Base-by-base conservation (phyloP, 1,140 invertebrate species). In the Cheumatopsyche charites region DNA sequence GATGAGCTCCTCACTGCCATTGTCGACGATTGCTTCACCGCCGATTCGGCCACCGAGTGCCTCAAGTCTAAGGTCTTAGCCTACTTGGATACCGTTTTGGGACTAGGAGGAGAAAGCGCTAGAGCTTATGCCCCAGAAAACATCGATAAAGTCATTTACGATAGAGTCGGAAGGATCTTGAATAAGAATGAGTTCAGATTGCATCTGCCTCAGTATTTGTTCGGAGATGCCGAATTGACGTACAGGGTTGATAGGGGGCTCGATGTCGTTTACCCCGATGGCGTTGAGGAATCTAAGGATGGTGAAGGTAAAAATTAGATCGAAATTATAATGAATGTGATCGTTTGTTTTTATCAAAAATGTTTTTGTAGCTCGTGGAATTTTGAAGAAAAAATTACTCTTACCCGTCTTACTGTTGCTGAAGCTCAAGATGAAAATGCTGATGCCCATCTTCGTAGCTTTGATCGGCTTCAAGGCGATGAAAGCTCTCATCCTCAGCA, bases 401-500 rank as follows among this genome's bases (percentile, higher is more conserved):
- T 81, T 94, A 77, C 92, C 92, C 2, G 84, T 93, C 47, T 80
- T 94, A 62, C 81, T 94, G 75, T 85, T 94, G 41, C 81, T 94
- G 70, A 94, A 94, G 80, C 79, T 94, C 76, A 94, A 94, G 81
- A 83, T 93, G 80, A 94, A 94, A 82, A 89, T 91, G 25, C 79
- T 94, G 21, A 92, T 91, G 88, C 92, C 92, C 12, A 92, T 94
- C 73, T 87, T 94, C 73, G 86, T 94, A 12, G 87, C 89, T 23
- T 82, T 94, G 71, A 88, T 93, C 79, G 90, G 91, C 70, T 80
- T 94, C 61, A 94, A 94, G 81, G 90, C 92, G 11, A 82, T 92
- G 71, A 94, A 94, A 82, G 92, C 92, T 76, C 82, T 94, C 15
- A 87, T 94, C 41, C 86, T 94, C 73, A 93, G 91, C 74, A 94